These are phyloP conservation scores for Rynchops niger DNA, from an alignment of 2,113 vertebrate species.

Conservation along the genomic window DNA sequence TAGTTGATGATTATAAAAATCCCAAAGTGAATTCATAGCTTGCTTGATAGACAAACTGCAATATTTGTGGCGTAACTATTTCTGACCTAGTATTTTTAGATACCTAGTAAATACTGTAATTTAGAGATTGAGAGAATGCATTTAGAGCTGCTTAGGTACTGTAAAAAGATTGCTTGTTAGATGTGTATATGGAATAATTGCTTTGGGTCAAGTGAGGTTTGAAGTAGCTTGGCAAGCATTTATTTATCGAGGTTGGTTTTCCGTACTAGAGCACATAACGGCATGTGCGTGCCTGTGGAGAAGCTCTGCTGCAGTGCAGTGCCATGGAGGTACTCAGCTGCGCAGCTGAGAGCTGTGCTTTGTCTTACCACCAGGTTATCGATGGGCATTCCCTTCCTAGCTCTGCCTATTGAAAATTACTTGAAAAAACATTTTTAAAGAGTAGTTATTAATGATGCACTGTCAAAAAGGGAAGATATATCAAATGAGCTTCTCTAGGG, in stretches of 20 bases:
- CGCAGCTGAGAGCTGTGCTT: neutral
- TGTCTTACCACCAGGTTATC: neutral
- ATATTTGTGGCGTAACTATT: neutral
- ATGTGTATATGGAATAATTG: neutral
- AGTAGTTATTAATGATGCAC: neutral
- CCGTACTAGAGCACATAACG: fast-evolving
- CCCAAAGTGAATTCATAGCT: neutral
- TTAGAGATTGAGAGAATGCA: neutral
- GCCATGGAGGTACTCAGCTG: neutral
- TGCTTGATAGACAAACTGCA: neutral
- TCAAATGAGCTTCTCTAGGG: neutral
- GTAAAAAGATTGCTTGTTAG: neutral
- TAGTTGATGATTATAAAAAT: neutral
- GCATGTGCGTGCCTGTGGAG: neutral
- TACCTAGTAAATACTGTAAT: neutral
- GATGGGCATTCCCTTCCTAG: neutral
- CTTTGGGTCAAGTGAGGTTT: neutral
- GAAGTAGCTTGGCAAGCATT: neutral
- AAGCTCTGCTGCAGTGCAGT: neutral
- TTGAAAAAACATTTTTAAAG: slow-evolving; percentile 30
- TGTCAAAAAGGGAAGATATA: neutral
- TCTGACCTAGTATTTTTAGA: neutral
- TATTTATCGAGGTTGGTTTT: neutral
- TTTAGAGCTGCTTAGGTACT: neutral
- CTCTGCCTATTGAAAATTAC: neutral